Conservation (phyloP, 2,888 invertebrate species). For the Pheosia tremula region DNA sequence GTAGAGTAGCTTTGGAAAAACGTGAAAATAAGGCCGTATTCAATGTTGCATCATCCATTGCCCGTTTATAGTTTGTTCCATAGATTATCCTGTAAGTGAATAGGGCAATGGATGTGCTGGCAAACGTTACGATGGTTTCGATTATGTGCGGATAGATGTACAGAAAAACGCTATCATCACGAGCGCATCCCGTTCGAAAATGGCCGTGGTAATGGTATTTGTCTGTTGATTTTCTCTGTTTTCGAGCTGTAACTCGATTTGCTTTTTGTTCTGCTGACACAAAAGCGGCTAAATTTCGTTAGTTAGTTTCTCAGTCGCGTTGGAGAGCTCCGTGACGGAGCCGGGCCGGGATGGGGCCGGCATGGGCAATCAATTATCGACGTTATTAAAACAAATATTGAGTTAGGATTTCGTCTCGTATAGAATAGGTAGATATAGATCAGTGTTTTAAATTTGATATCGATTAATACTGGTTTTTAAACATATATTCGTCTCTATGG, state of each 20-base stretch:
- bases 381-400: constrained; percentile 81
- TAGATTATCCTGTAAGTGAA: constrained; percentile 6
- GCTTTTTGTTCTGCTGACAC: constrained; percentile 73
- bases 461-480: constrained; percentile 17
- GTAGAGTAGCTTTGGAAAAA: constrained; percentile 22
- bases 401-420: constrained; percentile 67
- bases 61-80: constrained; percentile 14
- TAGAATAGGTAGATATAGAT: constrained; percentile 14
- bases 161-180: constrained; percentile 79
- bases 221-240: constrained; percentile 83
- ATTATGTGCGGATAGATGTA: constrained; percentile 25
- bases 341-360: constrained; percentile 54
- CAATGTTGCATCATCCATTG: constrained; percentile 34
- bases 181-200: constrained; percentile 77
- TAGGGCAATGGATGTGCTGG: constrained; percentile 41
- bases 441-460: constrained; percentile 22
- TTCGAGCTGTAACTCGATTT: constrained; percentile 81
- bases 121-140: constrained; percentile 4
- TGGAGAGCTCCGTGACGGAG: constrained; percentile 65
- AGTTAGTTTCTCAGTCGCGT: constrained; percentile 64
- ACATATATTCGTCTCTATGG: too few relatives aligned
- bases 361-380: constrained; percentile 74
- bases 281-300: constrained; percentile 80
- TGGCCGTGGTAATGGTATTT: constrained; percentile 81
- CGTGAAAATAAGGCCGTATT: constrained; percentile 1